Base-by-base conservation (phyloP, 2,797 vertebrate species). In the Alosa sapidissima region DNA sequence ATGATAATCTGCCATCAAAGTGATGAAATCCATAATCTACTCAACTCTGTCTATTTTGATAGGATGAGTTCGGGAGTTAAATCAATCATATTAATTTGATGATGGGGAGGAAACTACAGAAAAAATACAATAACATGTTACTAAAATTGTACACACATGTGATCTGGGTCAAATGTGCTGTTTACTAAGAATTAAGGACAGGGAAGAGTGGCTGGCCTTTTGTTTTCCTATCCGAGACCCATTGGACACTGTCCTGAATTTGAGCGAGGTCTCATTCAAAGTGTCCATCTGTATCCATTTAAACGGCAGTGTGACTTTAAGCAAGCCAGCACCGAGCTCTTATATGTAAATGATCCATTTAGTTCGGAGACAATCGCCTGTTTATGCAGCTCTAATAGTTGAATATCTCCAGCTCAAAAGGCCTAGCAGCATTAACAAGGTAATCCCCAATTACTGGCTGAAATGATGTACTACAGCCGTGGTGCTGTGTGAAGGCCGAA, bases 1-100 rank as follows among this genome's bases (percentile, higher is more conserved):
- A 88, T 85, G 85, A 91, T 91, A 92, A 93, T 92, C 92, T 90
- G 88, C 92, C 93, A 95, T 95, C 94, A 95, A 88, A 88, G 89
- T 93, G 95, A 95, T 95, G 93, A 95, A 94, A 95, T 88, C 88
- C 88, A 92, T 94, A 94, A 94, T 93, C 88, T 86, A 95, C 94
- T 95, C 91, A 93, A 86, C 89, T 62, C 81, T 87, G 87, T 87
- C 89, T 91, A 33, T 75, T 84, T 86, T 75, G 6, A 82, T 72
- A 82, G 72, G 72, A 78, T 78, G 41, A 78, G 19, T 78, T 78
- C 19, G 41, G 16, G 41, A 21, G 72, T 36, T 78, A 78, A 78
- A 78, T 47, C 72, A 78, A 78, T 78, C 72, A 78, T 78, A 78
- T 78, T 78, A 78, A 78, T 78, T 78, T 78, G 72, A 78, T 78